These are phyloP conservation scores for Pelmatolapia mariae DNA, from an alignment of 2,113 vertebrate species.

Conservation along the genomic window DNA sequence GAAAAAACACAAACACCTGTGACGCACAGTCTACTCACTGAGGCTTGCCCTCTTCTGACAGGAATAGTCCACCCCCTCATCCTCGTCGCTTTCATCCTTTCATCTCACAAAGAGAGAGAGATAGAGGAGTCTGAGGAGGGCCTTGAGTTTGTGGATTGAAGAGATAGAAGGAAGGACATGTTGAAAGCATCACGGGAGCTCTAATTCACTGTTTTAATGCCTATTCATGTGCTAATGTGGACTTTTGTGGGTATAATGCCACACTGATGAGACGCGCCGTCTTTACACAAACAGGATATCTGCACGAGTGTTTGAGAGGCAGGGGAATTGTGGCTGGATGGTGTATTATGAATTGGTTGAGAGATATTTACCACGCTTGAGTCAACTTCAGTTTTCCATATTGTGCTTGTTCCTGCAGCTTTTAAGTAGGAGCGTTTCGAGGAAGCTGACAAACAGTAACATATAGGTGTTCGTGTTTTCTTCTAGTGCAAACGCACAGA, in stretches of 20 bases:
- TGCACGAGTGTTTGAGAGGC: neutral
- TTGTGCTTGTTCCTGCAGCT: neutral
- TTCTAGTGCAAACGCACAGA: neutral
- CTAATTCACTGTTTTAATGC: constrained; percentile 32
- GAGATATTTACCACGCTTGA: neutral
- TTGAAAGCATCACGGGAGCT: neutral
- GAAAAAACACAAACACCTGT: constrained; percentile 30
- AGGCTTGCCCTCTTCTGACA: constrained; percentile 4
- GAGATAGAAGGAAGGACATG: neutral
- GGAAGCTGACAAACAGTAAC: neutral
- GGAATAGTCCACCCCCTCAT: neutral
- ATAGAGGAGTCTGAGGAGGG: neutral
- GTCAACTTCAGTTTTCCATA: neutral
- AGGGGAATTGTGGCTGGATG: neutral
- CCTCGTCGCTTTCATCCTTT: neutral
- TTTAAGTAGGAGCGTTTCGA: neutral
- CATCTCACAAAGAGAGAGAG: neutral
- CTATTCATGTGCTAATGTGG: constrained; percentile 48
- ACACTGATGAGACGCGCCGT: neutral
- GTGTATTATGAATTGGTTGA: neutral
- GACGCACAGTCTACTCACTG: constrained; percentile 3
- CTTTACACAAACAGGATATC: constrained; percentile 13
- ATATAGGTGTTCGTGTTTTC: neutral
- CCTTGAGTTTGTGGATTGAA: neutral
- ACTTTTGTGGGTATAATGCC: neutral